These are phyloP conservation scores for Taurulus bubalis DNA, from an alignment of 2,113 vertebrate genomes.

Conservation along the genomic window DNA sequence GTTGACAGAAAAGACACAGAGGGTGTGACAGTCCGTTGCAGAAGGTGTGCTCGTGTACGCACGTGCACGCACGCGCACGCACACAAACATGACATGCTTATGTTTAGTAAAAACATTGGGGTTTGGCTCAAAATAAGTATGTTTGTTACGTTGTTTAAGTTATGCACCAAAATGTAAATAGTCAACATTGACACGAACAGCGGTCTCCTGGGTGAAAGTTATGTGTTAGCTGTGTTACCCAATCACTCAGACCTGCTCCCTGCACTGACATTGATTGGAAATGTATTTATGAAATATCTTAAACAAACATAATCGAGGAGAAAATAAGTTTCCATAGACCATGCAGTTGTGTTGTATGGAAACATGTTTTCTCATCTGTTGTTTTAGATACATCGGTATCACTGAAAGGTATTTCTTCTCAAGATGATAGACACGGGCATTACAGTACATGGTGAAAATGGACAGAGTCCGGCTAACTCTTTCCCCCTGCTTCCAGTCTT, in stretches of 20 bases:
- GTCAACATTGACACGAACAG: too few relatives aligned
- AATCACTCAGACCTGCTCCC: neutral
- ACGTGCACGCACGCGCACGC: neutral
- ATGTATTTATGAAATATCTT: too few relatives aligned
- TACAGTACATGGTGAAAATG: neutral
- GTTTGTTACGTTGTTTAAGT: neutral
- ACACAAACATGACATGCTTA: neutral
- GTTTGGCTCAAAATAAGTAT: neutral
- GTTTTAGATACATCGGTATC: too few relatives aligned
- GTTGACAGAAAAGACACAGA: slow-evolving; percentile 35
- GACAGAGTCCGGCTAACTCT: neutral
- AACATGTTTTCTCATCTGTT: too few relatives aligned
- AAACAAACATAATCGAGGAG: too few relatives aligned
- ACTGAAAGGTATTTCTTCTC: too few relatives aligned
- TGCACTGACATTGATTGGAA: neutral
- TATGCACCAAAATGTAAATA: too few relatives aligned
- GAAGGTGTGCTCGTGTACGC: slow-evolving; percentile 2
- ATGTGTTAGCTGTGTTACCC: neutral
- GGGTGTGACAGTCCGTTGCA: slow-evolving; percentile 18
- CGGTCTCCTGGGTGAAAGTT: neutral
- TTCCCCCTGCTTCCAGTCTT: neutral
- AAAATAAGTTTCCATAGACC: too few relatives aligned
- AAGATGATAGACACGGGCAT: too few relatives aligned
- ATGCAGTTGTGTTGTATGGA: neutral
- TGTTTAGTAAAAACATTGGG: too few relatives aligned